Evolutionary conservation across 2,113 vertebrate species (phyloP), one percentile per base, ranked within the genome.

Genomic region (Mus pahari): DNA sequence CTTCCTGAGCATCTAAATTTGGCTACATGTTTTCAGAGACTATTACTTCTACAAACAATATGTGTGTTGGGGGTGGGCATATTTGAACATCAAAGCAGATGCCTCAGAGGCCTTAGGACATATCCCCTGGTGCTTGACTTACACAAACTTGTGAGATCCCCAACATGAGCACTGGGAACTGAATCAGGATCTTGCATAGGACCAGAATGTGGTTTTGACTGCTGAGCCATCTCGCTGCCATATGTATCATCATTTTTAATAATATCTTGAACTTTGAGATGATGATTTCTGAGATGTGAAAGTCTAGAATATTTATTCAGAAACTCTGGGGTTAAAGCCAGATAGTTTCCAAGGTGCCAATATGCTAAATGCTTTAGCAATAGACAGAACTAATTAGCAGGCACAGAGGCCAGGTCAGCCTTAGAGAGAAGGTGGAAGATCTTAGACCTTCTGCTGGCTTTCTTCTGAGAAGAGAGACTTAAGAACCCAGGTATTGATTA

Each of bases 401-500:
- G 19, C 16, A 33, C 1, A 14, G 36, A 9, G 24, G 24, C 36
- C 26, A 70, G 4, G 14, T 74, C 16, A 75, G 28, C 5, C 33
- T 12, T 53, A 5, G 19, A 33, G 45, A 53, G 16, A 71, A 77
- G 9, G 58, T 1, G 0, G 5, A 2, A 7, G 2, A 13, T 11
- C 4, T 7, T 5, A 1, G 45, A 3, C 7, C 60, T 31, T 1
- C 5, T 7, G 24, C 42, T 17, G 9, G 9, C 16, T 58, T 11
- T 31, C 31, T n/a, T 28, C 53, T 31, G 26, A 22, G 12, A 1
- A 74, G 70, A 94, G 53, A 58, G 53, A 19, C 3, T 2, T 71
- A 53, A 16, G 20, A 31, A 8, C 48, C 16, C 9, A 64, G 55
- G 4, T 36, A 12, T 36, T 33, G 28, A 89, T 22, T 75, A 42